These are phyloP conservation scores for Parauchenoglanis ngamensis DNA, from an alignment of 2,797 vertebrate genomes.

Conservation along the genomic window DNA sequence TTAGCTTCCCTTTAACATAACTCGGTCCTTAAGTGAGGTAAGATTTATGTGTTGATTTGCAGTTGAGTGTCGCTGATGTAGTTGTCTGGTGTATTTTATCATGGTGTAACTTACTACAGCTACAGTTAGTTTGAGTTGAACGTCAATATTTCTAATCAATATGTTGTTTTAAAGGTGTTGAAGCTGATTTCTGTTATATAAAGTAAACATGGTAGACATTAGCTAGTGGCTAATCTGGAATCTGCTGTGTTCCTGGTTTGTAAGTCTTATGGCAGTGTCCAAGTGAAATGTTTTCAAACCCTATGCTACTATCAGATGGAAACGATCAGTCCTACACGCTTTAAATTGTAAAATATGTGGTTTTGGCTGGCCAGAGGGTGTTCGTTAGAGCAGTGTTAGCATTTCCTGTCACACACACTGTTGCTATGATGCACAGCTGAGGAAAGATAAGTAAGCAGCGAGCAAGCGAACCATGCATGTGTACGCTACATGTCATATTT, in stretches of 20 bases:
- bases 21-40: neutral
- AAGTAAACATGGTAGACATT: neutral
- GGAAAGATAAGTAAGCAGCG: neutral
- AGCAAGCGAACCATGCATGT: neutral
- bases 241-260: neutral
- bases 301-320: neutral
- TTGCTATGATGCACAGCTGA: conserved; percentile 15
- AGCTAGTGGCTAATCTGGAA: neutral
- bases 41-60: neutral
- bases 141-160: neutral
- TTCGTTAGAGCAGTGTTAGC: neutral
- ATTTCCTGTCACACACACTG: neutral
- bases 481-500: too few relatives aligned
- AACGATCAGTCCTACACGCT: neutral
- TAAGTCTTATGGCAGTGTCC: neutral
- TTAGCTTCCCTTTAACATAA: neutral
- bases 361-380: neutral
- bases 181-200: neutral
- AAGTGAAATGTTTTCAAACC: neutral
- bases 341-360: neutral
- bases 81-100: neutral
- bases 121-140: neutral
- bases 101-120: neutral
- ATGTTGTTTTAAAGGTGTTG: neutral
- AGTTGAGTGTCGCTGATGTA: neutral